Base-by-base conservation (phyloP, 2,797 vertebrate species). In the Chromobotia macracanthus region DNA sequence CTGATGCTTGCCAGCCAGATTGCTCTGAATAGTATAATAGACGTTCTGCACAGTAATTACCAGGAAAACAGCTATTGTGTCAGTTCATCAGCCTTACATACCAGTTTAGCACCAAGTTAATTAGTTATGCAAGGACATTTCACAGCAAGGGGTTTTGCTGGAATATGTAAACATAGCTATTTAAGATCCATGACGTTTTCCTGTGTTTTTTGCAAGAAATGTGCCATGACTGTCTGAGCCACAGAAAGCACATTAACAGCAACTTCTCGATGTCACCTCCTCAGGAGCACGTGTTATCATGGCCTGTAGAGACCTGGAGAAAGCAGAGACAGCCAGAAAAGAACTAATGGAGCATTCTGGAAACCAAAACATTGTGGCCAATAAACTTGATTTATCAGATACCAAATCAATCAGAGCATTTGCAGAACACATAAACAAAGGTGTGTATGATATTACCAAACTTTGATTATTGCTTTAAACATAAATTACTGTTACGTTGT, bases 211-310 rank as follows among this genome's bases (percentile, higher is more conserved):
- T 0, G 13, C 21, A 53, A 69, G 64, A 53, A 64, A 48, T 67
- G 18, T 8, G 3, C 16, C 44, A 31, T 65, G 15, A 35, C 65
- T 16, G 28, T 48, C 18, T 44, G 69, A 51, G 53, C 31, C 13
- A 38, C 2, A 9, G 65, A 68, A 44, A 48, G 25, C 18, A 66
- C 13, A 63, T 41, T 38, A 28, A 1, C 19, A 12, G 46, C n/a
- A 60, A 35, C 25, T 31, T 60, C 35, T 81, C 7, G 60, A 0
- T 79, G 72, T 64, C 44, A 66, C 78, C 31, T 65, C 75, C 80
- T 71, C 79, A 98, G 97, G 97, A 28, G 97, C 96, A 0, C 95
- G 92, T 3, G 94, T 98, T 56, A 92, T 97, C 82, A 87, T 98
- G 79, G 96, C 96, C 16, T 98, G 96, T 89, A 94, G 96, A 84